Conservation (phyloP, 2,888 invertebrate species). For the Melanargia galathea region DNA sequence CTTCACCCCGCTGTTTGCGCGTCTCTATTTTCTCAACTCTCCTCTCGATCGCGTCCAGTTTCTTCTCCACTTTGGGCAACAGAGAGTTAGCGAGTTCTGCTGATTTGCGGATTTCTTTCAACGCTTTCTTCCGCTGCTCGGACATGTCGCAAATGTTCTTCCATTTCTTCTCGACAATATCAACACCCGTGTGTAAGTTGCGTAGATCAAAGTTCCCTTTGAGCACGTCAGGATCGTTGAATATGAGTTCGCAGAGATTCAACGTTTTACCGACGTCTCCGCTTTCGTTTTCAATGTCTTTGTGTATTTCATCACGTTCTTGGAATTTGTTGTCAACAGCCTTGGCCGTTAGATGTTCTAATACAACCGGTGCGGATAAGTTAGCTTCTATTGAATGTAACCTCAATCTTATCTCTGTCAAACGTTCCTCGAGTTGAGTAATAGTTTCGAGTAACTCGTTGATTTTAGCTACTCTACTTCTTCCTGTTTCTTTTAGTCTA, state of each 20-base stretch:
- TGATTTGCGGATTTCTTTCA: conserved; percentile 80
- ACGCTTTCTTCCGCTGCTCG: conserved; percentile 81
- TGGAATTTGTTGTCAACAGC: conserved; percentile 86
- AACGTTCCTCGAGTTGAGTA: conserved; percentile 85
- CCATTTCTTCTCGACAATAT: conserved; percentile 90
- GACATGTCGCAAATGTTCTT: conserved; percentile 88
- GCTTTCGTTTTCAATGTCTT: conserved; percentile 89
- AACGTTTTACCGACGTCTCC: conserved; percentile 89
- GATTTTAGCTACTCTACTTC: conserved; percentile 86
- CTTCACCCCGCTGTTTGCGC: conserved; percentile 69
- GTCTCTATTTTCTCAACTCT: conserved; percentile 79
- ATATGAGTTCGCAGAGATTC: conserved; percentile 89
- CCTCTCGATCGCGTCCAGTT: conserved; percentile 82
- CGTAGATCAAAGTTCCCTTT: conserved; percentile 88
- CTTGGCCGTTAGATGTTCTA: conserved; percentile 85
- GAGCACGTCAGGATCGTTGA: conserved; percentile 88
- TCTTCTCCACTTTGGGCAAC: conserved; percentile 84
- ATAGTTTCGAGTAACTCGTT: conserved; percentile 88
- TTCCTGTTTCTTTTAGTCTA: conserved; percentile 84
- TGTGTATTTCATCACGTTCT: conserved; percentile 88
- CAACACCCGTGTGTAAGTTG: conserved; percentile 84
- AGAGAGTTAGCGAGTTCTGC: conserved; percentile 85
- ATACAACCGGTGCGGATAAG: conserved; percentile 85
- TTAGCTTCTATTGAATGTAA: conserved; percentile 87
- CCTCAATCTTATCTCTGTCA: conserved; percentile 87